Percentiles rank a stretch among this genome's conserved stretches.
These are phyloP conservation scores for Rhynchotus rufescens DNA, from an alignment of 2,797 vertebrate genomes.

Conservation along the genomic window DNA sequence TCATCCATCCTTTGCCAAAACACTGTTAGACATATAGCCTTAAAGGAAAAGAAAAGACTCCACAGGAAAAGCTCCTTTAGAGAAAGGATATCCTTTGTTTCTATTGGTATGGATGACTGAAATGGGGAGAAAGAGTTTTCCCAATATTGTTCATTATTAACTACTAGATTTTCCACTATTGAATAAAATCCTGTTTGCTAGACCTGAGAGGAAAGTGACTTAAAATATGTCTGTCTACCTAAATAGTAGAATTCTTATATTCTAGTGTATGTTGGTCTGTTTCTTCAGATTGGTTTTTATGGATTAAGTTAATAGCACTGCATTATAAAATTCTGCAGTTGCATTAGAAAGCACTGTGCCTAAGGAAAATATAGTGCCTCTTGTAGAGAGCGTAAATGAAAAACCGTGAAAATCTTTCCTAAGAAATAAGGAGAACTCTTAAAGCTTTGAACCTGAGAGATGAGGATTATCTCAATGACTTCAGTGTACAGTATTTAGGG, in stretches of 20 bases:
- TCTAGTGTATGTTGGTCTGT: neutral
- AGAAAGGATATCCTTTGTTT: constrained; percentile 72
- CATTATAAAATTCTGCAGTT: neutral
- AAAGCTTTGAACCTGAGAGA: constrained; percentile 22
- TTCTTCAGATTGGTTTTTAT: neutral
- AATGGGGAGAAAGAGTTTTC: constrained; percentile 57
- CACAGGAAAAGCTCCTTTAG: constrained; percentile 56
- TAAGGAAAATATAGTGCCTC: neutral
- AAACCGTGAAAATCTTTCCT: neutral
- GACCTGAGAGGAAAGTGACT: constrained; percentile 2
- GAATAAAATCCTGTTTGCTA: constrained; percentile 57
- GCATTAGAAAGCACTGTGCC: neutral
- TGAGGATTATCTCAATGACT: neutral
- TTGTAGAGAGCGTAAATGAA: neutral
- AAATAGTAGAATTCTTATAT: neutral
- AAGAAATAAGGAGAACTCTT: neutral
- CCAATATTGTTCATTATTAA: constrained; percentile 73
- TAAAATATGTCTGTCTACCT: neutral
- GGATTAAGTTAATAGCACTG: neutral
- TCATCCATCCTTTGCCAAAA: constrained; percentile 66
- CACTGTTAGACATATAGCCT: constrained; percentile 51
- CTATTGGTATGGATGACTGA: constrained; percentile 66
- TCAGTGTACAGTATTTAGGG: constrained; percentile 18
- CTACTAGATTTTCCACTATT: constrained; percentile 64
- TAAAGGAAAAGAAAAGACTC: constrained; percentile 60